A percentile compares a stretch with the other conserved stretches of the same genome.
These are phyloP conservation scores for Vanessa atalanta DNA, from an alignment of 1,140 invertebrate species.

Conservation along the genomic window DNA sequence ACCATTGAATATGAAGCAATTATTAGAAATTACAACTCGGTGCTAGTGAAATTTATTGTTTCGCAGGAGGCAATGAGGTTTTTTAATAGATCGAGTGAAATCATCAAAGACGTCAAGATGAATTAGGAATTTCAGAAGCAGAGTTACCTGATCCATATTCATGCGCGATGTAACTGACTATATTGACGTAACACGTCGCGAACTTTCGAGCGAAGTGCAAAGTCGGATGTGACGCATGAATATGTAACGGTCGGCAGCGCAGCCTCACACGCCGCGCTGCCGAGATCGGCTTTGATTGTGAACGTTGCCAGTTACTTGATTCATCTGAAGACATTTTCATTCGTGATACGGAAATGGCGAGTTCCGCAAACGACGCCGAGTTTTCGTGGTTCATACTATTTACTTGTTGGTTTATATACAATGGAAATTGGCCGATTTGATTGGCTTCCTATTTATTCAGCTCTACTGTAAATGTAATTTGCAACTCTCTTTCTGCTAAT, in stretches of 20 bases:
- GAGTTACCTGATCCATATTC: constrained; percentile 1
- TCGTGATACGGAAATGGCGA: neutral
- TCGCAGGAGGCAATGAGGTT: no score
- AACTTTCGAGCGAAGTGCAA: constrained; percentile 3
- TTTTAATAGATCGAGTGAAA: neutral
- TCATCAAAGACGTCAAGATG: neutral
- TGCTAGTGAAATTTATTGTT: no score
- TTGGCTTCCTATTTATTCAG: neutral
- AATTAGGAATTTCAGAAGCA: neutral
- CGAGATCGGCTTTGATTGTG: constrained; percentile 4
- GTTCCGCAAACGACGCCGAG: neutral
- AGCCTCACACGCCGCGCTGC: neutral
- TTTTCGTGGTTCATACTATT: neutral
- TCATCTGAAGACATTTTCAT: constrained; percentile 1
- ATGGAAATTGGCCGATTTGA: neutral
- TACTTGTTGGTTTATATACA: neutral
- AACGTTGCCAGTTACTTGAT: neutral
- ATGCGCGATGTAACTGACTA: constrained; percentile 12
- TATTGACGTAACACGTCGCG: constrained; percentile 8
- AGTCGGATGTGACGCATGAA: constrained; percentile 18
- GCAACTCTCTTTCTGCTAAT: neutral
- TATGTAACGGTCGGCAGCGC: constrained; percentile 17
- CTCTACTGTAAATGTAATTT: neutral
- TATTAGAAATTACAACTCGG: no score
- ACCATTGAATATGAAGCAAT: no score